A percentile compares a stretch with the other conserved stretches of the same genome.
These are phyloP conservation scores for Martes martes DNA, from an alignment of 2,113 vertebrate genomes.

Conservation along the genomic window DNA sequence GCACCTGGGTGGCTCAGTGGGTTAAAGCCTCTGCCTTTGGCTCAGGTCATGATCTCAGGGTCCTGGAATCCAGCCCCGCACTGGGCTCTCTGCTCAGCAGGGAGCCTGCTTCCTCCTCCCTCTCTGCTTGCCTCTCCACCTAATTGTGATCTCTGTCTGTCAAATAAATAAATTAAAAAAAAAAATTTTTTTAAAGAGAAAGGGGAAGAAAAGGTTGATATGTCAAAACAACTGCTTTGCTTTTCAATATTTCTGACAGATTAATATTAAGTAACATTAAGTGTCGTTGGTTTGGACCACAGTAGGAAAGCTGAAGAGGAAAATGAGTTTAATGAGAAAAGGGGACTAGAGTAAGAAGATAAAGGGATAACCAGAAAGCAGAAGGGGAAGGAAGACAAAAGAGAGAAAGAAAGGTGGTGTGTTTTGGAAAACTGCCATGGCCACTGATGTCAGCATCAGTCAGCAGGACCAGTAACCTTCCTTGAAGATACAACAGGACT, in stretches of 20 bases:
- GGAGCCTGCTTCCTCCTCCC: too few species aligned
- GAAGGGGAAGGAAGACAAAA: background rate
- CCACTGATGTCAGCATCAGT: background rate
- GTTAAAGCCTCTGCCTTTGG: too few species aligned
- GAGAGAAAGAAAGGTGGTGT: background rate
- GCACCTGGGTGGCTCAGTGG: too few species aligned
- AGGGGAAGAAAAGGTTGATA: background rate
- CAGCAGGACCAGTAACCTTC: background rate
- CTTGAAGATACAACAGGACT: too few species aligned
- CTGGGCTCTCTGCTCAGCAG: too few species aligned
- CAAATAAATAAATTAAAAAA: too few species aligned
- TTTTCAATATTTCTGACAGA: background rate
- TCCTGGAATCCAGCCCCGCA: rapidly evolving
- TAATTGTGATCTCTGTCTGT: too few species aligned
- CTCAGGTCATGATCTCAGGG: too few species aligned
- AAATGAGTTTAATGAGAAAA: background rate
- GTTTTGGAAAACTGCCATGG: background rate
- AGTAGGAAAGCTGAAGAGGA: background rate
- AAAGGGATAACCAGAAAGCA: background rate
- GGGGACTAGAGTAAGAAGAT: background rate
- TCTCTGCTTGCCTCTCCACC: too few species aligned
- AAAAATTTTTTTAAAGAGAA: too few species aligned
- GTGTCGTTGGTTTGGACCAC: background rate
- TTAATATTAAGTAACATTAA: background rate
- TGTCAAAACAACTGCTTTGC: background rate